Evolutionary conservation across 2,888 invertebrate species (phyloP).

Genomic region (Drosophila acutilabella): DNA sequence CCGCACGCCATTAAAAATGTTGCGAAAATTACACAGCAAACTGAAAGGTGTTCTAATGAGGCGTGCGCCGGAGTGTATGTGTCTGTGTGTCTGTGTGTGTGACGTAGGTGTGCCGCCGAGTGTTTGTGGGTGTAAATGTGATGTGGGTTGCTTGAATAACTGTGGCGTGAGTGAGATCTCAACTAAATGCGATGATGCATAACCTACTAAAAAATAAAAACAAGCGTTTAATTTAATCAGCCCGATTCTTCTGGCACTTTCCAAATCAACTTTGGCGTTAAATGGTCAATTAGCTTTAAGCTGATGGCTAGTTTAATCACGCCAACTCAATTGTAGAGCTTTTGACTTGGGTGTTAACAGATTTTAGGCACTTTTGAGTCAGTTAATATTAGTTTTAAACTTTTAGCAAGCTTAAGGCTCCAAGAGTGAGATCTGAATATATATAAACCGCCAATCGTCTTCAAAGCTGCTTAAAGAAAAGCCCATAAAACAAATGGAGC

Average conservation of each 20-base stretch:
- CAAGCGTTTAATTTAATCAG: constrained; percentile 22
- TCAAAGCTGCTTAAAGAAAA: too few relatives aligned
- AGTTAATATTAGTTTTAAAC: too few relatives aligned
- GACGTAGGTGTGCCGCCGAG: constrained; percentile 10
- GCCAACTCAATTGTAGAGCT: too few relatives aligned
- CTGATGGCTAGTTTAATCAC: too few relatives aligned
- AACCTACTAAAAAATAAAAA: constrained; percentile 18
- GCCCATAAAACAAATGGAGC: background rate
- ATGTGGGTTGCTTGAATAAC: constrained; percentile 58
- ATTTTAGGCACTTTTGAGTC: too few relatives aligned
- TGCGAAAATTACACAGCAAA: constrained; percentile 77
- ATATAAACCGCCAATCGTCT: background rate
- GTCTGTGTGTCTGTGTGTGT: constrained; percentile 12
- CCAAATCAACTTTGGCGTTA: background rate
- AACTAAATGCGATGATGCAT: constrained; percentile 33
- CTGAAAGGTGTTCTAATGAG: constrained; percentile 79
- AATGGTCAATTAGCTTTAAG: too few relatives aligned
- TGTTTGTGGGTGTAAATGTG: constrained; percentile 37
- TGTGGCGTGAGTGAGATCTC: constrained; percentile 56
- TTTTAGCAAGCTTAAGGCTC: too few relatives aligned
- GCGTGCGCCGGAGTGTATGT: constrained; percentile 68
- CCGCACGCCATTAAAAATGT: constrained; percentile 80
- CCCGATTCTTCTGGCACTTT: constrained; percentile 2
- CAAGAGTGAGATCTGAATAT: too few relatives aligned
- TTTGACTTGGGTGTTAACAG: too few relatives aligned